Conservation (phyloP, 2,797 vertebrate species). For the Intellagama lesueurii region DNA sequence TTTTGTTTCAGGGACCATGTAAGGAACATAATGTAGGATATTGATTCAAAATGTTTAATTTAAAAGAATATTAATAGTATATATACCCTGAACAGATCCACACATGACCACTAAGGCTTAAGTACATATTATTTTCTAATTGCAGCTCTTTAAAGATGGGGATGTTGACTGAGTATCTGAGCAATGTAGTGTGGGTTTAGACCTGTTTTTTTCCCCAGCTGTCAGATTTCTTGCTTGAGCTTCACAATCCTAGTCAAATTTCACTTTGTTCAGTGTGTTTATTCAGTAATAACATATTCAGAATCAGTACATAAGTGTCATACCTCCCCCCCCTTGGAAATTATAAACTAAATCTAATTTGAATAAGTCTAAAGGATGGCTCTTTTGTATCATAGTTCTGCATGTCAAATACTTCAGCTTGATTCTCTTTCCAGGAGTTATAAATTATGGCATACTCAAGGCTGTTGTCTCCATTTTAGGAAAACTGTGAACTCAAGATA, state of each 20-base stretch:
- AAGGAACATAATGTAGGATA: neutral
- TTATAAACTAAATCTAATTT: constrained; percentile 28
- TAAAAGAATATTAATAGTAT: neutral
- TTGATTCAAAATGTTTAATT: neutral
- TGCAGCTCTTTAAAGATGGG: neutral
- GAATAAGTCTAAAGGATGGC: neutral
- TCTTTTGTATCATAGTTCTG: constrained; percentile 38
- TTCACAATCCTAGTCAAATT: neutral
- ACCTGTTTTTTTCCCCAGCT: neutral
- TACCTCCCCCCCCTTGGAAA: neutral
- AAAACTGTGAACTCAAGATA: constrained; percentile 14
- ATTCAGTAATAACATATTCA: neutral
- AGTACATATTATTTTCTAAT: neutral
- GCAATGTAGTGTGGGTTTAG: no score
- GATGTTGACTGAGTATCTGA: neutral
- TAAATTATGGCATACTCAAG: constrained; percentile 17
- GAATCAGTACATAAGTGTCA: neutral
- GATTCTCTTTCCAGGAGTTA: constrained; percentile 22
- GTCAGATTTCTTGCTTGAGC: neutral
- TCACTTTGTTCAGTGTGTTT: neutral
- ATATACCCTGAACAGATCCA: neutral
- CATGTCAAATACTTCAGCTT: constrained; percentile 30
- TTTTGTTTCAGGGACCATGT: neutral
- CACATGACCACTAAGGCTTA: neutral
- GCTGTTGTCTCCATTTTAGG: constrained; percentile 41